phyloP scores from a whole-genome alignment of 1,140 invertebrate genomes.

The Chrysomallon squamiferum region DNA sequence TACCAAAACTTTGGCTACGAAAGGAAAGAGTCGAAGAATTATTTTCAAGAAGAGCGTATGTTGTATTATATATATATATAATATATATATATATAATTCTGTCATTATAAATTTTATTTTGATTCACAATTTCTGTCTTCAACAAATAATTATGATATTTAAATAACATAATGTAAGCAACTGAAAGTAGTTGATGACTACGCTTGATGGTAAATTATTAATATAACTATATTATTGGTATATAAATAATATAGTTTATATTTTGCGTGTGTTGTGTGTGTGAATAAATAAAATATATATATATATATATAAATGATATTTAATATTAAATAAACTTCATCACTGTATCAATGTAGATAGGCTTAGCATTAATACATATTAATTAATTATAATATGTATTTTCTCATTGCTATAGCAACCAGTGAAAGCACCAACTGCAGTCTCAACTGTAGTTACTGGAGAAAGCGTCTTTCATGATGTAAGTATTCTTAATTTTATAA shows the following conservation, averaged over 20 bases:
- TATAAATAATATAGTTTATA: no score
- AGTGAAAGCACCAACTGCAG: conserved; percentile 79
- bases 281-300: no score
- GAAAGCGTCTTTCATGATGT: conserved; percentile 85
- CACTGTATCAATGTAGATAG: no score
- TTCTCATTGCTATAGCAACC: conserved; percentile 67
- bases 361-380: no score
- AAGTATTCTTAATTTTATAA: no score
- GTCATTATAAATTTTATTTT: neutral
- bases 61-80: neutral
- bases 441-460: conserved; percentile 80
- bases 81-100: neutral
- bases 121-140: neutral
- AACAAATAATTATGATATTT: neutral
- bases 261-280: no score
- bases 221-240: no score
- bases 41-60: conserved; percentile 80
- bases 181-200: neutral
- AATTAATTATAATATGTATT: no score
- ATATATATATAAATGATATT: no score
- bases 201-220: neutral
- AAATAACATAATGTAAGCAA: neutral
- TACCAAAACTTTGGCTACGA: conserved; percentile 68
- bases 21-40: conserved; percentile 77
- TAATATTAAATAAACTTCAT: no score